These are phyloP conservation scores for Callospermophilus lateralis DNA, from an alignment of 2,113 vertebrate genomes.

Conservation along the genomic window DNA sequence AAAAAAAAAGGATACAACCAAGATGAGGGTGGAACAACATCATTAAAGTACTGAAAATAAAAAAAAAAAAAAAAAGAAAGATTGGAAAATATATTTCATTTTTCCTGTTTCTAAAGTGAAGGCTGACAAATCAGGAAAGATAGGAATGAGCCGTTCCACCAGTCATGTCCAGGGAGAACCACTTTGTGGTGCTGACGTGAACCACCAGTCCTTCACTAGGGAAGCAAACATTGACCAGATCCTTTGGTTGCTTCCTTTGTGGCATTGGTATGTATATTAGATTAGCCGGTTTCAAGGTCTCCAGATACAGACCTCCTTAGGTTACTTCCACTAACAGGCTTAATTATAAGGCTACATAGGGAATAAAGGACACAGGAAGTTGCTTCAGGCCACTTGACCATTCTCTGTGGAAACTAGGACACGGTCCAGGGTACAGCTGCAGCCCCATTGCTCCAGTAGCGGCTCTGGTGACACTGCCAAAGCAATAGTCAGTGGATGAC, in stretches of 20 bases:
- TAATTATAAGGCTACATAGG: background rate
- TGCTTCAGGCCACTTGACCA: background rate
- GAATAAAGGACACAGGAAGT: background rate
- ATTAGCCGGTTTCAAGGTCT: background rate
- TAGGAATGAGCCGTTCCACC: background rate
- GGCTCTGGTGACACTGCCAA: background rate
- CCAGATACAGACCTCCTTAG: background rate
- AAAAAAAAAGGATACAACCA: slow-evolving; percentile 6
- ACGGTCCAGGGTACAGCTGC: background rate
- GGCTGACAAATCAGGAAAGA: background rate
- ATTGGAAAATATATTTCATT: background rate
- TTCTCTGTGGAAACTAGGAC: background rate
- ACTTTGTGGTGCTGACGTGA: background rate
- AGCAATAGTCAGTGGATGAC: too few species aligned
- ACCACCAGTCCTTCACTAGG: background rate
- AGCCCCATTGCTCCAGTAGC: background rate
- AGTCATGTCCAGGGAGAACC: background rate
- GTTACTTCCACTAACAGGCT: background rate
- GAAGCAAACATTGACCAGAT: background rate
- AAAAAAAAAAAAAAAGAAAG: slow-evolving; percentile 48
- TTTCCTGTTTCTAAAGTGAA: background rate
- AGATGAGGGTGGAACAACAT: background rate
- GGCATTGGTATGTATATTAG: background rate
- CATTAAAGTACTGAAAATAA: slow-evolving; percentile 10
- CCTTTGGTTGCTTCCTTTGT: background rate